Base-by-base conservation (phyloP, 2,797 vertebrate species). In the Falco novaeseelandiae region DNA sequence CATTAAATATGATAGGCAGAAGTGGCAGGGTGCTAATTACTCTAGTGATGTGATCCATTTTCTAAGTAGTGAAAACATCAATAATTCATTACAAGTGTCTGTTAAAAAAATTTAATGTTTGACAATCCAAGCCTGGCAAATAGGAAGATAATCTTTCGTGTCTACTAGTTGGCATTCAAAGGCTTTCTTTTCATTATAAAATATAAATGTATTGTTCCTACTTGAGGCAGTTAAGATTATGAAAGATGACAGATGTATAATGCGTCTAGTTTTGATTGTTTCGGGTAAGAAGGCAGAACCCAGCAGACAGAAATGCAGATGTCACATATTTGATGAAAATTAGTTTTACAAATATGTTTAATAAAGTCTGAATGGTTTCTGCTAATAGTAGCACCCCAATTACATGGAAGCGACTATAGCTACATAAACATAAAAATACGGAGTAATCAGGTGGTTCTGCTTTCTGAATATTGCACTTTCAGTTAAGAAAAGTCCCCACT, bases 11-110 rank as follows among this genome's bases (percentile, higher is more conserved):
- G 92, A 98, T 96, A 97, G 96, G 94, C 96, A 98, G 92, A 95
- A 97, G 90, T 98, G 96, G 90, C 95, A 97, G 97, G 93, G 95
- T 97, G 96, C 96, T 98, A 98, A 98, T 98, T 98, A 98, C 96
- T 95, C 76, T n/a, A 96, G 96, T 96, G 96, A 97, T 97, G 93
- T 86, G 95, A 97, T 97, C 97, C 97, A 97, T 98, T 98, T 98
- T 97, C 97, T 96, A 98, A 98, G 97, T 97, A 97, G 97, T 49
- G 66, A 96, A 91, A 96, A 90, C 95, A 97, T 98, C 97, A 98
- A 98, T 98, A 98, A 98, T 98, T 98, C 96, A 98, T 96, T 91
- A 92, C 96, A 97, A 97, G 96, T 92, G 95, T 94, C 91, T 97
- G 95, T 96, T 98, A 95, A 98, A 98, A 98, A 97, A 97, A 98